Conservation (phyloP, 2,113 vertebrate species). For the Podarcis cretensis region DNA sequence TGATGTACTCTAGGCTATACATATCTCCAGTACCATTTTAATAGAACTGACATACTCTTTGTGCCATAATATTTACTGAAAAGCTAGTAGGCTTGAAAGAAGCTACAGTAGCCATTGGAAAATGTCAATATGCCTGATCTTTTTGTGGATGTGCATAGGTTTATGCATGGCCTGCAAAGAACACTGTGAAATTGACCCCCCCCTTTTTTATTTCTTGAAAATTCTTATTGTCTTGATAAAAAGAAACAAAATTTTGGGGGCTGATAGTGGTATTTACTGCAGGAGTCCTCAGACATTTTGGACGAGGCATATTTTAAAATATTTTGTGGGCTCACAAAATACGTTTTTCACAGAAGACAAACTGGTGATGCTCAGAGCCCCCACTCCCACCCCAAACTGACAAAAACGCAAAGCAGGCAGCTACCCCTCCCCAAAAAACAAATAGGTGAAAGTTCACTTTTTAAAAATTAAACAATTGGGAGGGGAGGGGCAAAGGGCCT, state of each 20-base stretch:
- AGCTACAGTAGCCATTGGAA: background rate
- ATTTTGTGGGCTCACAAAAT: too few relatives aligned
- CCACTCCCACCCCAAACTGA: too few relatives aligned
- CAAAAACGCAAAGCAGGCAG: too few relatives aligned
- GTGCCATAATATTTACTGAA: background rate
- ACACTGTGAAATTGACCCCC: background rate
- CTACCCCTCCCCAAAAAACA: too few relatives aligned
- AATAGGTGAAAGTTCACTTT: too few relatives aligned
- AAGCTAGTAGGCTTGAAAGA: background rate
- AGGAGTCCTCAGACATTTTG: too few relatives aligned
- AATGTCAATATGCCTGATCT: background rate
- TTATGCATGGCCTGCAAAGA: background rate
- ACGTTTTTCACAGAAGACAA: too few relatives aligned
- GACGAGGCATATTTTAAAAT: too few relatives aligned
- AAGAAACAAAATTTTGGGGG: background rate
- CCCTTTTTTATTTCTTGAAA: background rate
- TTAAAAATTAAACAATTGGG: too few relatives aligned
- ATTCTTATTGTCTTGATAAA: background rate
- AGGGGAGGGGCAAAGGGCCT: too few relatives aligned
- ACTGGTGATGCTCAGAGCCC: too few relatives aligned
- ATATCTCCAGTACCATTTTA: background rate
- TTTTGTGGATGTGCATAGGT: background rate
- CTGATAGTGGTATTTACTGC: background rate
- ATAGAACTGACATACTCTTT: background rate
- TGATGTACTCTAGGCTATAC: conserved; percentile 67